These are phyloP conservation scores for Telmatochromis sp. DNA, from an alignment of 2,113 vertebrate species.

Conservation along the genomic window DNA sequence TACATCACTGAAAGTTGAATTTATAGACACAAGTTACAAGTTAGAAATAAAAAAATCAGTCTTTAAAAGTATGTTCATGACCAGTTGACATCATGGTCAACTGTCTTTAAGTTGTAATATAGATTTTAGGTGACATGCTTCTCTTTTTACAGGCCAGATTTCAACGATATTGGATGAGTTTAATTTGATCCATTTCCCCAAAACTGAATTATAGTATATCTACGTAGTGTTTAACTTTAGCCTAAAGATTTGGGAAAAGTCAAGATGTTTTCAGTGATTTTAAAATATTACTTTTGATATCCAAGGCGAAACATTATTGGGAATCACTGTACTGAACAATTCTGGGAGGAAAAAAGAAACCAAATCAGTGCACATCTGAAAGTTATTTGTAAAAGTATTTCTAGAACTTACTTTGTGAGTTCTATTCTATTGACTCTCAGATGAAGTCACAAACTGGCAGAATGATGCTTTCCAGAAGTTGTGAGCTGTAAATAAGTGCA, in stretches of 20 bases:
- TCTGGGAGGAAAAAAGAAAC: not conserved
- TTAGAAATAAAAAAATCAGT: not conserved
- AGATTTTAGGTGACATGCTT: not conserved
- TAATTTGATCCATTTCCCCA: not conserved
- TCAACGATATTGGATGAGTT: not conserved
- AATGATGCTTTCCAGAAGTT: not conserved
- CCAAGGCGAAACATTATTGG: not conserved
- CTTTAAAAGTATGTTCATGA: not conserved
- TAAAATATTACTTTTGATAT: not conserved
- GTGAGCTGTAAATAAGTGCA: constrained; percentile 14
- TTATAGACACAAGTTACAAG: not conserved
- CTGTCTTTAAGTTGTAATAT: not conserved
- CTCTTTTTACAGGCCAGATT: not conserved
- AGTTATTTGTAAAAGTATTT: not conserved
- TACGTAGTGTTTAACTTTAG: not conserved
- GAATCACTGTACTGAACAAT: not conserved
- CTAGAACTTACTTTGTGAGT: not conserved
- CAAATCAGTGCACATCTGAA: not conserved
- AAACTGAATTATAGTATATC: not conserved
- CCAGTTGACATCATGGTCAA: not conserved
- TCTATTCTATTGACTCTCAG: not conserved
- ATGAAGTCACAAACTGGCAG: not conserved
- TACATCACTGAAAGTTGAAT: not conserved
- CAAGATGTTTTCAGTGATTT: not conserved
- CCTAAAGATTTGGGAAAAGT: not conserved